Conservation (phyloP, 2,113 vertebrate genomes). For the Phasianus colchicus region DNA sequence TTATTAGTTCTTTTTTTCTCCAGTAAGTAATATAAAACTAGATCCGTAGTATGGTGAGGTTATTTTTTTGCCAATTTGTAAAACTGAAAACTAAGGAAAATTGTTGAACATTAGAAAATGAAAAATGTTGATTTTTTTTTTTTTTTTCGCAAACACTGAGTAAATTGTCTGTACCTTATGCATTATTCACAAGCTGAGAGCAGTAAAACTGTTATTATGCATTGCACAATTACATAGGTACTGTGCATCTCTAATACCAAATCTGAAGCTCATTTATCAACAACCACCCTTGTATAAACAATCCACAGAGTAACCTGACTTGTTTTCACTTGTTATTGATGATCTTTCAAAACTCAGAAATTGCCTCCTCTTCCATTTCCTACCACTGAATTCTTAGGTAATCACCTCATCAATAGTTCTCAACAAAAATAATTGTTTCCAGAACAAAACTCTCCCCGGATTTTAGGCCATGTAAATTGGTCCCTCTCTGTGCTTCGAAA, state of each 20-base stretch:
- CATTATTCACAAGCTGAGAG: background rate
- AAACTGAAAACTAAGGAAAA: background rate
- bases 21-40: background rate
- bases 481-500: background rate
- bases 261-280: conserved; percentile 30
- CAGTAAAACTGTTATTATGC: background rate
- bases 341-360: conserved; percentile 31
- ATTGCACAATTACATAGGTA: background rate
- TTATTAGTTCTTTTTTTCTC: background rate
- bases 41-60: background rate
- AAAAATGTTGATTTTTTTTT: background rate
- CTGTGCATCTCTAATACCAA: background rate
- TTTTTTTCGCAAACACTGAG: background rate
- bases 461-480: background rate
- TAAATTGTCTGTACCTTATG: background rate
- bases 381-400: conserved; percentile 19
- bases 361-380: conserved; percentile 13
- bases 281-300: background rate
- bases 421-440: conserved; percentile 21
- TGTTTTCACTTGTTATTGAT: conserved; percentile 30
- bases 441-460: background rate
- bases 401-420: conserved; percentile 37
- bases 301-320: background rate
- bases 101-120: background rate
- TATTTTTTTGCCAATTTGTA: background rate